Conservation (phyloP, 2,797 vertebrate species). For the Premnoplex brunnescens region DNA sequence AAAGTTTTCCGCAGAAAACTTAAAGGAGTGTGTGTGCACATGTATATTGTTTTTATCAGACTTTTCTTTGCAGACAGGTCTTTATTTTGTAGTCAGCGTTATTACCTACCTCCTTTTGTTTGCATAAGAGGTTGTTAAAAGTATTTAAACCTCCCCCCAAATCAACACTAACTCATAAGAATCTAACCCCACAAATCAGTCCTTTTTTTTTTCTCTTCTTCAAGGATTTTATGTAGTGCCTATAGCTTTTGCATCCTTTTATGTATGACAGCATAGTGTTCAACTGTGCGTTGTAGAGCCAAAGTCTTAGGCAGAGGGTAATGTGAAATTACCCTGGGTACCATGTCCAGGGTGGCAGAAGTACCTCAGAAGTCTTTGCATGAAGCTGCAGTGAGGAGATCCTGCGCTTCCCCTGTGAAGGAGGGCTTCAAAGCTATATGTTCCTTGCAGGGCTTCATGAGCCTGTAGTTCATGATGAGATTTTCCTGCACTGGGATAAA, state of each 20-base stretch:
- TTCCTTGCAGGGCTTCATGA: background rate
- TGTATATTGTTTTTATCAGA: background rate
- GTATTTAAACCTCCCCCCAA: background rate
- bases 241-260: background rate
- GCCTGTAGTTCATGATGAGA: background rate
- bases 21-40: background rate
- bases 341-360: background rate
- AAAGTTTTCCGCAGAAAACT: background rate
- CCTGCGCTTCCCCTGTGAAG: background rate
- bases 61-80: slow-evolving; percentile 5
- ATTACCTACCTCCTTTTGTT: slow-evolving; percentile 16
- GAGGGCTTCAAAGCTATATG: background rate
- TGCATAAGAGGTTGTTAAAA: slow-evolving; percentile 30
- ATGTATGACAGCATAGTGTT: fast-evolving
- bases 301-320: background rate
- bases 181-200: background rate
- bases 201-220: background rate
- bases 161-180: background rate
- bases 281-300: background rate
- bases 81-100: background rate
- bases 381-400: background rate
- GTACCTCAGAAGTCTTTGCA: background rate
- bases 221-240: background rate
- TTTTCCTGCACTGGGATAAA: background rate
- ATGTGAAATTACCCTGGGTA: background rate